Percentiles rank a stretch among this genome's conserved stretches.
These are phyloP conservation scores for Takifugu flavidus DNA, from an alignment of 2,113 vertebrate genomes.

Conservation along the genomic window DNA sequence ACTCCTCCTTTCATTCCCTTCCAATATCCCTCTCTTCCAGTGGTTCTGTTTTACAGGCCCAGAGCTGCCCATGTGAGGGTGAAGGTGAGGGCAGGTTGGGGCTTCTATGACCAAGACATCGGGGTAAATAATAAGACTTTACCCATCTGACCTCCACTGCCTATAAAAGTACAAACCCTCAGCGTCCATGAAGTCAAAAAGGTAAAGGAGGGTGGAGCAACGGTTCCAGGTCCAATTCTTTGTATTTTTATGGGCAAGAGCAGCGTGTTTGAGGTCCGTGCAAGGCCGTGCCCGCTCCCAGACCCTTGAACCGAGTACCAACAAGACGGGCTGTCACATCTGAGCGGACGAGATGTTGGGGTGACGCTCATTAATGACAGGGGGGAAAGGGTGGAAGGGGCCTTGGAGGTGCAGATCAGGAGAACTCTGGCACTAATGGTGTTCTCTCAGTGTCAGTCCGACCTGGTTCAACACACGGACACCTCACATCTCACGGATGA, in stretches of 20 bases:
- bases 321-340: constrained; percentile 54
- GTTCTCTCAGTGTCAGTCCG: constrained; percentile 39
- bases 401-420: constrained; percentile 51
- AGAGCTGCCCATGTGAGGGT: constrained; percentile 61
- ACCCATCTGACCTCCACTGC: constrained; percentile 62
- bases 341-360: constrained; percentile 53
- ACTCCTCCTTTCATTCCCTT: constrained; percentile 4
- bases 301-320: constrained; percentile 51
- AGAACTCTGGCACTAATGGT: constrained; percentile 56
- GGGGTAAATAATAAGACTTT: constrained; percentile 64
- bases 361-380: constrained; percentile 62
- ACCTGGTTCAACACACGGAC: constrained; percentile 21
- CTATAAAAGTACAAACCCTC: constrained; percentile 63
- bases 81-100: constrained; percentile 59
- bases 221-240: constrained; percentile 35
- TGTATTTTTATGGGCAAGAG: constrained; percentile 66
- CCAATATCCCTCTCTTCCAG: constrained; percentile 19
- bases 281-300: constrained; percentile 44
- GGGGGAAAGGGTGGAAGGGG: constrained; percentile 57
- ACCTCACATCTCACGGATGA: constrained; percentile 24
- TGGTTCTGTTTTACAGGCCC: constrained; percentile 64
- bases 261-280: constrained; percentile 45
- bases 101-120: constrained; percentile 50
- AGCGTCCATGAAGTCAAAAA: constrained; percentile 52
- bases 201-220: constrained; percentile 51